Conservation (phyloP, 2,888 invertebrate species). For the Orthosia cruda region DNA sequence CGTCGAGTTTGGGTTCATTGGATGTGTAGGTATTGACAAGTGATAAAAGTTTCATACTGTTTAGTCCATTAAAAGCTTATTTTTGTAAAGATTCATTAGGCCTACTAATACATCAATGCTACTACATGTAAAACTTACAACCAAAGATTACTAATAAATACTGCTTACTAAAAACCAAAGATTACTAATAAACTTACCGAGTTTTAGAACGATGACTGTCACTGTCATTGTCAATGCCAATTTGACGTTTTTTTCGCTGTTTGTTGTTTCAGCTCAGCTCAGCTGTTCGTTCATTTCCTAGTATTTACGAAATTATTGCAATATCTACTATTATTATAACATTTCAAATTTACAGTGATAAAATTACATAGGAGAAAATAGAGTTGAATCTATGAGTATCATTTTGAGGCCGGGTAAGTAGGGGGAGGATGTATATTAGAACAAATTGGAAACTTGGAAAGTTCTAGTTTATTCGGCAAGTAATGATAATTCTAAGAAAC, state of each 20-base stretch:
- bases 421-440: constrained; percentile 1
- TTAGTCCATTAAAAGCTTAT: too few species aligned
- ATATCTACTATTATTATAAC: neutral
- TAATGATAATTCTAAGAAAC: neutral
- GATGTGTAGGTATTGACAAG: too few species aligned
- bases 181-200: too few species aligned
- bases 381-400: constrained; percentile 56
- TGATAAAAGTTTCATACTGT: too few species aligned
- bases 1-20: too few species aligned
- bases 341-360: neutral
- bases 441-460: neutral
- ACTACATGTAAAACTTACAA: too few species aligned
- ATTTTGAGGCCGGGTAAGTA: constrained; percentile 66
- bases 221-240: constrained; percentile 17
- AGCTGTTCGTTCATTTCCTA: constrained; percentile 11
- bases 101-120: too few species aligned
- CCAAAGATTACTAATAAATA: too few species aligned
- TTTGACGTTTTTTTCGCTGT: constrained; percentile 19
- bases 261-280: constrained; percentile 47
- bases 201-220: constrained; percentile 20
- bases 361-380: constrained; percentile 1
- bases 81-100: too few species aligned
- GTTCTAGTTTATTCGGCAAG: neutral
- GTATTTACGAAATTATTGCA: neutral
- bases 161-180: too few species aligned